Conservation (phyloP, 2,113 vertebrate genomes). For the Synodontis membranacea region DNA sequence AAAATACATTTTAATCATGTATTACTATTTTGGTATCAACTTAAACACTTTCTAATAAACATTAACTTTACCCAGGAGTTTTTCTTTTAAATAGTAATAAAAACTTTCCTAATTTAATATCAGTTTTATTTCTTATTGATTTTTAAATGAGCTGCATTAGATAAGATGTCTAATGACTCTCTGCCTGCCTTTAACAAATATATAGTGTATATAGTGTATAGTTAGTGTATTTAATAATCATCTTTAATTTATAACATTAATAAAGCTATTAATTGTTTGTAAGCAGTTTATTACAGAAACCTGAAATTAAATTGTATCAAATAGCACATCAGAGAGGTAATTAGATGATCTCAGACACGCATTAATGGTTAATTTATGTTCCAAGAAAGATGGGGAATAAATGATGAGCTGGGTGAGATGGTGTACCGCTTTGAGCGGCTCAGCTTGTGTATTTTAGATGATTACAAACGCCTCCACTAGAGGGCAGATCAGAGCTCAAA, state of each 20-base stretch:
- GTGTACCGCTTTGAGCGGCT: not conserved
- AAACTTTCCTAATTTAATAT: not conserved
- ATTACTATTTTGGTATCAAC: not conserved
- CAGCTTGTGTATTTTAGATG: not conserved
- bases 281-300: too few species aligned
- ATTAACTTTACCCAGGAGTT: not conserved
- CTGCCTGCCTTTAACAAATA: too few species aligned
- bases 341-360: too few species aligned
- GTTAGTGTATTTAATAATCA: too few species aligned
- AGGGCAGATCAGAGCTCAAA: not conserved
- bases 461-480: not conserved
- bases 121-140: not conserved
- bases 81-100: too few species aligned
- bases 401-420: not conserved
- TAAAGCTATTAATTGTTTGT: too few species aligned
- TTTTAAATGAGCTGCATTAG: too few species aligned
- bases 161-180: too few species aligned
- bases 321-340: too few species aligned
- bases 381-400: not conserved
- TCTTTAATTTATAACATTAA: too few species aligned
- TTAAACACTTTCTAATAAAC: not conserved
- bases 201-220: too few species aligned
- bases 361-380: not conserved
- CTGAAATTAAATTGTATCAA: too few species aligned
- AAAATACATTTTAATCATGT: not conserved